Evolutionary conservation across 2,888 invertebrate genomes (phyloP).

Genomic region (Pteria penguin): DNA sequence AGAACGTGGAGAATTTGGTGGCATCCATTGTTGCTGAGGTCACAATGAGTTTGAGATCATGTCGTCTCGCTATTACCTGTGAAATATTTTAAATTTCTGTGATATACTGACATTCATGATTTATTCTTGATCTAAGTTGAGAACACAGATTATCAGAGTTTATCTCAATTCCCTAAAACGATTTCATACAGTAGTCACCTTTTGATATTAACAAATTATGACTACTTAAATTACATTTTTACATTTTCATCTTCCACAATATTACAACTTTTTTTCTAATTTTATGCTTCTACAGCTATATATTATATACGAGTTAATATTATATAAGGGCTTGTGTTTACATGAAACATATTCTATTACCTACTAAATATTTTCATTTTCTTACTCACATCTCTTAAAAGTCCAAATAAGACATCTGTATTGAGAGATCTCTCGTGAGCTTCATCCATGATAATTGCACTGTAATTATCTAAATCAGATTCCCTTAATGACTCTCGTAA

Average conservation of each 20-base stretch:
- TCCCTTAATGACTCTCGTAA: conserved; percentile 97
- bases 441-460: conserved; percentile 99
- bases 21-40: conserved; percentile 99
- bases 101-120: too few species aligned
- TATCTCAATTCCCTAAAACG: too few species aligned
- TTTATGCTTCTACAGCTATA: too few species aligned
- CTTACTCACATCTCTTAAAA: conserved; percentile 89
- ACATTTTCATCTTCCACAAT: too few species aligned
- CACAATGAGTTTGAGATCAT: conserved; percentile 91
- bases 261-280: too few species aligned
- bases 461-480: conserved; percentile 97
- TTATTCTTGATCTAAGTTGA: too few species aligned
- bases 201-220: too few species aligned
- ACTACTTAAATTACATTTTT: too few species aligned
- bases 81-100: too few species aligned
- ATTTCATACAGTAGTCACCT: too few species aligned
- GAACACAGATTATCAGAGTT: too few species aligned
- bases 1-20: conserved; percentile 97
- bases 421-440: conserved; percentile 98
- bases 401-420: conserved; percentile 98
- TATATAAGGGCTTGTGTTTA: too few species aligned
- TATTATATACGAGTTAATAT: not conserved
- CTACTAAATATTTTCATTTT: not conserved
- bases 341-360: not conserved
- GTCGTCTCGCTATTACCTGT: conserved; percentile 85